Evolutionary conservation across 2,888 invertebrate genomes (phyloP).

Genomic region (Stenichneumon culpator): DNA sequence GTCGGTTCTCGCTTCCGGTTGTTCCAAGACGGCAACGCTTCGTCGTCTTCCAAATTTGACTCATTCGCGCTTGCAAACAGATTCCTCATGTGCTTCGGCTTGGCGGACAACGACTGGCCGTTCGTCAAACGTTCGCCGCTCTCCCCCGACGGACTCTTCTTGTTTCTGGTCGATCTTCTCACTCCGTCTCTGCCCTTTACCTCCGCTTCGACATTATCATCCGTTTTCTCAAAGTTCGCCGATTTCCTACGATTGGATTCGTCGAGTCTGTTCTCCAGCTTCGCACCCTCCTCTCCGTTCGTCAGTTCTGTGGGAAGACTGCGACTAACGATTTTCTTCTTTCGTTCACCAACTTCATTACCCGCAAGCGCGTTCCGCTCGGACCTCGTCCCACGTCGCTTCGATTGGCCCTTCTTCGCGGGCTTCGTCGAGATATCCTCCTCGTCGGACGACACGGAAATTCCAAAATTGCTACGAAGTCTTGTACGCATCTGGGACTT

Average conservation of each 20-base stretch:
- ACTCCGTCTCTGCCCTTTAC: neutral
- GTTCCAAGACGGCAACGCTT: neutral
- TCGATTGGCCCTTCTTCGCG: neutral
- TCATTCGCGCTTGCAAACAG: neutral
- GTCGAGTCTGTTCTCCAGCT: neutral
- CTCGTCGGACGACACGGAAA: constrained; percentile 15
- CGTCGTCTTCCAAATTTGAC: neutral
- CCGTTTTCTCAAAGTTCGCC: neutral
- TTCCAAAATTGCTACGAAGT: neutral
- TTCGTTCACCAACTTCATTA: neutral
- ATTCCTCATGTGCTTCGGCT: neutral
- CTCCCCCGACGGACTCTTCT: neutral
- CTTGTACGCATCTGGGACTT: neutral
- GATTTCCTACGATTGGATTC: constrained; percentile 19
- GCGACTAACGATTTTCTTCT: neutral
- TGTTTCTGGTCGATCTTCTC: constrained; percentile 28
- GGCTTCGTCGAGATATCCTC: constrained; percentile 1
- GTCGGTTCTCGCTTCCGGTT: neutral
- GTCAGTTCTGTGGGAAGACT: neutral
- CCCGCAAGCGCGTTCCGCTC: too few relatives aligned
- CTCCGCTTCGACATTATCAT: neutral
- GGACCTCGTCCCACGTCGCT: constrained; percentile 9
- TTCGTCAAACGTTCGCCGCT: neutral
- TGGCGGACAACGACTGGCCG: too few relatives aligned
- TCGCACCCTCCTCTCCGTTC: neutral